phyloP scores from a whole-genome alignment of 2,888 invertebrate species.

The Hirtodrosophila duncani region DNA sequence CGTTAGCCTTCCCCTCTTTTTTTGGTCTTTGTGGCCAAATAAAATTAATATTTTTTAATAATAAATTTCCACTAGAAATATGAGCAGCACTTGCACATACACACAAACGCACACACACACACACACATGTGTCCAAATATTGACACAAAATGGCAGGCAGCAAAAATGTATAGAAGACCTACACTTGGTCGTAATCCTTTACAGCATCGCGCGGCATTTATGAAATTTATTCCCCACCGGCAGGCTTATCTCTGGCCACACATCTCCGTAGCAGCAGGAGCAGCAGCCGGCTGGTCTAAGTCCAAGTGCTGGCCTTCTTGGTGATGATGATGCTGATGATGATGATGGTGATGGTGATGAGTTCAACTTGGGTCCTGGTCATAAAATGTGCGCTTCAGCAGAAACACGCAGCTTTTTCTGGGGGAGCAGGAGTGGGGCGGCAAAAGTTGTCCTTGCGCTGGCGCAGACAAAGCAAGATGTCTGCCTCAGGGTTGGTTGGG shows the following conservation, averaged over 20 bases:
- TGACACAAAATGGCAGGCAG: slow-evolving; percentile 24
- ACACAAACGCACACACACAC: slow-evolving; percentile 15
- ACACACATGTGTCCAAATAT: slow-evolving; percentile 50
- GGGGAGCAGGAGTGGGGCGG: slow-evolving; percentile 1
- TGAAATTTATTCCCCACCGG: slow-evolving; percentile 62
- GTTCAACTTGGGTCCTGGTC: slow-evolving; percentile 62
- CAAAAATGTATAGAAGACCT: background rate
- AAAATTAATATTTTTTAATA: slow-evolving; percentile 63
- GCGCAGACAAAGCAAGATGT: slow-evolving; percentile 43
- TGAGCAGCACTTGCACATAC: slow-evolving; percentile 5
- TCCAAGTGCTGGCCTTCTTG: slow-evolving; percentile 14
- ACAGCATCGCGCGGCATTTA: slow-evolving; percentile 52
- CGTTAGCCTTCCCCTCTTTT: too few relatives aligned
- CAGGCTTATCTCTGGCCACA: slow-evolving; percentile 60
- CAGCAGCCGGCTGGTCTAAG: slow-evolving; percentile 38
- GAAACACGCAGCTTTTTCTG: too few relatives aligned
- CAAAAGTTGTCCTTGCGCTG: slow-evolving; percentile 55
- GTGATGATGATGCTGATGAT: slow-evolving; percentile 23
- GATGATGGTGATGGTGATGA: slow-evolving; percentile 51
- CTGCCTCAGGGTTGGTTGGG: background rate
- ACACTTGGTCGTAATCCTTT: slow-evolving; percentile 57
- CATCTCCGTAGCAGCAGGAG: slow-evolving; percentile 35
- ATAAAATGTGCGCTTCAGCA: slow-evolving; percentile 47
- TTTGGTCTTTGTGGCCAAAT: slow-evolving; percentile 35
- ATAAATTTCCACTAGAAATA: slow-evolving; percentile 54